Percentiles rank a stretch among this genome's conserved stretches.
Evolutionary conservation across 2,113 vertebrate species (phyloP).

Genomic region (Gavia stellata): DNA sequence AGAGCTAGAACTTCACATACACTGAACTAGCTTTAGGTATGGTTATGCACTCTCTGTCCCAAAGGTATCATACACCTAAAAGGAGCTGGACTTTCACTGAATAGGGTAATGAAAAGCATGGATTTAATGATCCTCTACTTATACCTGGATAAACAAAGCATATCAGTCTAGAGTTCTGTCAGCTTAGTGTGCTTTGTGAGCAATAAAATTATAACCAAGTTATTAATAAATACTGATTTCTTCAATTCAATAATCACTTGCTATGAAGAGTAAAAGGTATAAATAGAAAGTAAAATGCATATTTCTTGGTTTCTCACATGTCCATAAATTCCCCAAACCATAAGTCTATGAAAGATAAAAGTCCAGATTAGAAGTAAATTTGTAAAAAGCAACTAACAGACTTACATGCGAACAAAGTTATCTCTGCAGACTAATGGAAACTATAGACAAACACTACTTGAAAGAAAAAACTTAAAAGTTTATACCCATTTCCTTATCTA

Average conservation of each 20-base stretch:
- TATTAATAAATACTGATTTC: conserved; percentile 16
- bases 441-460: neutral
- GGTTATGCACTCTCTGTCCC: neutral
- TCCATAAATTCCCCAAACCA: neutral
- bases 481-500: neutral
- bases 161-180: neutral
- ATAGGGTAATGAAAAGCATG: neutral
- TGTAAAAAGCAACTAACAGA: neutral
- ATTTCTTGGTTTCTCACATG: neutral
- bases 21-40: neutral
- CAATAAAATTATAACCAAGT: neutral
- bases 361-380: neutral
- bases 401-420: neutral
- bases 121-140: conserved; percentile 22
- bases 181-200: neutral
- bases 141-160: neutral
- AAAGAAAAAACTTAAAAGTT: neutral
- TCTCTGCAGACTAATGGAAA: neutral
- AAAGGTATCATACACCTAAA: neutral
- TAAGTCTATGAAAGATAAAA: conserved; percentile 8
- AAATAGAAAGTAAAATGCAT: neutral
- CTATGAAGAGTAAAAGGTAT: neutral
- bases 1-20: neutral
- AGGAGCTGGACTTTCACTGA: neutral
- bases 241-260: conserved; percentile 2